These are phyloP conservation scores for Aldrovandia affinis DNA, from an alignment of 2,797 vertebrate species.

Conservation along the genomic window DNA sequence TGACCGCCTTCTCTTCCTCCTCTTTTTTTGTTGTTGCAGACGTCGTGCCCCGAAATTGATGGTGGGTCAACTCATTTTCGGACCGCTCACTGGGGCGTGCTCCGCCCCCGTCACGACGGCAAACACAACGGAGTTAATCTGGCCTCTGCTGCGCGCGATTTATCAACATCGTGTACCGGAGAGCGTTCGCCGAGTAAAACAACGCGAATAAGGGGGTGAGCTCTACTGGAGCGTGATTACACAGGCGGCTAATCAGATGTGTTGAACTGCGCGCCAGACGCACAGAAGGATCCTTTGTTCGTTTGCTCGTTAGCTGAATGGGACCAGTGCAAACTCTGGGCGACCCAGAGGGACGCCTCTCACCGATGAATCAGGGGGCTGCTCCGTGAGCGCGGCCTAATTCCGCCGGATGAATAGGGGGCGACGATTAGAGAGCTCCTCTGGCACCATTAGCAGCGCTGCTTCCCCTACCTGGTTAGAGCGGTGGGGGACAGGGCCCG, in stretches of 20 bases:
- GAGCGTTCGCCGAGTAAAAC: not conserved
- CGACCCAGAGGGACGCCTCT: not conserved
- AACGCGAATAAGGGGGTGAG: not conserved
- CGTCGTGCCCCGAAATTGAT: not conserved
- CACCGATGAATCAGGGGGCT: not conserved
- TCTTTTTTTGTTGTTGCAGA: not conserved
- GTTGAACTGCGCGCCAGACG: not conserved
- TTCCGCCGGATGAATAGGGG: not conserved
- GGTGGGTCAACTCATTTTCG: not conserved
- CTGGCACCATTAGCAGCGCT: not conserved
- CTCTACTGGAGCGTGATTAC: not conserved
- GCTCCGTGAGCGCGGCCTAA: not conserved
- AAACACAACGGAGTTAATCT: not conserved
- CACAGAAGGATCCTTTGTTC: not conserved
- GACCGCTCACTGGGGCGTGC: not conserved
- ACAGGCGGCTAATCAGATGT: not conserved
- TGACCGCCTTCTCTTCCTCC: too few species aligned
- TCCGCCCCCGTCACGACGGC: not conserved
- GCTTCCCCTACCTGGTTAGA: not conserved
- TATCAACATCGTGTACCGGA: not conserved
- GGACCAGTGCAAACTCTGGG: not conserved
- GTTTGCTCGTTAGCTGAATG: not conserved
- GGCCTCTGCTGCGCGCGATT: not conserved
- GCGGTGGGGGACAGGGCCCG: not conserved
- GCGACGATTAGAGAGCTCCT: not conserved